These are phyloP conservation scores for Mnemiopsis leidyi DNA, from an alignment of 37 sponge, comb jelly and placozoan genomes.

Conservation along the genomic window DNA sequence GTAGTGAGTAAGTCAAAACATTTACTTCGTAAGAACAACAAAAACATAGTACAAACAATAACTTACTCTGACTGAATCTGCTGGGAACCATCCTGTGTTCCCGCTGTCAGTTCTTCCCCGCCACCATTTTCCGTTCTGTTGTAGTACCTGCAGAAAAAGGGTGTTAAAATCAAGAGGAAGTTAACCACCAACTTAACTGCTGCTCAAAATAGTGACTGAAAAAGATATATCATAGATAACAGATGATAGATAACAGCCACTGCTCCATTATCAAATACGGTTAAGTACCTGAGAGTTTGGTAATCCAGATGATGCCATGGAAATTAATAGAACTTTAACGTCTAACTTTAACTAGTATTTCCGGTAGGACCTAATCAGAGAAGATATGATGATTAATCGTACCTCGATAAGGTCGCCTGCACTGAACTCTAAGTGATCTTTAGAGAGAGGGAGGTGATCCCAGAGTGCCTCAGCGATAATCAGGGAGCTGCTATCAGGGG, in stretches of 20 bases:
- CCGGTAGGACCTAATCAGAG: too few species aligned
- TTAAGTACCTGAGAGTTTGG: too few species aligned
- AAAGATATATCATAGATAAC: background rate
- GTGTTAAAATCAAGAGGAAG: background rate
- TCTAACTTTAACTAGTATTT: too few species aligned
- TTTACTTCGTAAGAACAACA: too few species aligned
- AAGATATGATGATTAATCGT: too few species aligned
- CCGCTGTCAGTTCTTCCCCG: background rate
- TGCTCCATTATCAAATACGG: too few species aligned
- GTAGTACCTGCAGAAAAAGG: background rate
- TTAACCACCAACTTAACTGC: background rate
- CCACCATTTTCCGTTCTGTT: constrained; percentile 26
- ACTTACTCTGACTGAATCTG: constrained; percentile 46
- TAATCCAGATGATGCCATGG: too few species aligned
- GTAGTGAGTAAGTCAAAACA: too few species aligned
- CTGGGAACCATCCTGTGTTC: background rate
- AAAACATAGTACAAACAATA: too few species aligned
- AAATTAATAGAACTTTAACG: too few species aligned
- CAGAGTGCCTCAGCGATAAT: constrained; percentile 9
- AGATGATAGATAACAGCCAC: background rate
- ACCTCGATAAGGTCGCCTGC: constrained; percentile 7
- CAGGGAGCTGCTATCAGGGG: background rate
- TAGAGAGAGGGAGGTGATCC: background rate
- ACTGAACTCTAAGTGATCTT: background rate
- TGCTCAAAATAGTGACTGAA: background rate